phyloP scores from a whole-genome alignment of 2,888 invertebrate species.

The Drosophila aldrichi region DNA sequence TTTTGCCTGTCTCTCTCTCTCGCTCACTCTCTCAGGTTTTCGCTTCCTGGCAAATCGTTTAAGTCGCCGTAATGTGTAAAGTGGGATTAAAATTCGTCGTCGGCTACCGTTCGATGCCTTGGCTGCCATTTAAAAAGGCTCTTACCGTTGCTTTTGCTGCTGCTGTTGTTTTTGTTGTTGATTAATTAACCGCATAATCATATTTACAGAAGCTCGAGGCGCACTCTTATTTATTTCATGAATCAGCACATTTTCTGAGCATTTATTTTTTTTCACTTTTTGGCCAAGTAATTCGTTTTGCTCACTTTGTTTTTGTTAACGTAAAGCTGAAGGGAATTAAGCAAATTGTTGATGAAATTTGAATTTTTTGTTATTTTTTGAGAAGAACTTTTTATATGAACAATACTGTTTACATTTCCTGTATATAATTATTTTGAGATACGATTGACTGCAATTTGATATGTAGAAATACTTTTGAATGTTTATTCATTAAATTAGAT shows the following conservation, averaged over 20 bases:
- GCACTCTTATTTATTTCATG: constrained; percentile 53
- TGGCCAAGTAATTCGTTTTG: constrained; percentile 48
- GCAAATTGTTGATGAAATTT: neutral
- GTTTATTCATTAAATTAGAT: too few relatives aligned
- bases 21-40: neutral
- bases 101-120: constrained; percentile 46
- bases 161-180: constrained; percentile 31
- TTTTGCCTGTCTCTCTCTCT: neutral
- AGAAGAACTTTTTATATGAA: neutral
- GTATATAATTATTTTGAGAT: constrained; percentile 3
- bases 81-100: constrained; percentile 58
- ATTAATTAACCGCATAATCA: constrained; percentile 71
- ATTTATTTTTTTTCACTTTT: constrained; percentile 37
- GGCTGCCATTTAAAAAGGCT: constrained; percentile 10
- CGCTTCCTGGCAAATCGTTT: constrained; percentile 22
- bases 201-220: constrained; percentile 59
- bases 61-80: constrained; percentile 59
- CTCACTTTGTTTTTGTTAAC: constrained; percentile 2
- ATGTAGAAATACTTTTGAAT: neutral
- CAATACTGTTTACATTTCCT: neutral
- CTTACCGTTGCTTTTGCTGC: constrained; percentile 16
- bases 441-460: neutral
- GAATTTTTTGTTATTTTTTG: neutral
- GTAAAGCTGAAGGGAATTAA: neutral
- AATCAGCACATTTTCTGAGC: constrained; percentile 36